Conservation (phyloP, 1,140 invertebrate species). For the Holotrichia oblita region DNA sequence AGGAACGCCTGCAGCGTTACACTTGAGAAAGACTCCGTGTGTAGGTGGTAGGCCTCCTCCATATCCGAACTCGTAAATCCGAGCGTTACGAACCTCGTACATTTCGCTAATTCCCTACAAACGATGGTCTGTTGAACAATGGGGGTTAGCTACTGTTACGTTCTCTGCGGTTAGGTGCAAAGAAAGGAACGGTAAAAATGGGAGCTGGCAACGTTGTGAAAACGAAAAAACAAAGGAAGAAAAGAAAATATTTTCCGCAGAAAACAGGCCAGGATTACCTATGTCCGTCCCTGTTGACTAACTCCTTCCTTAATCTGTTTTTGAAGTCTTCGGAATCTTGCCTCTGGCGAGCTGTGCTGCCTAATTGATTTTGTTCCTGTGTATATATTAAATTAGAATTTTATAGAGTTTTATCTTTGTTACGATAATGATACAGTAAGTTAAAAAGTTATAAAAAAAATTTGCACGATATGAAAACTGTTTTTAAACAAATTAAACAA, state of each 20-base stretch:
- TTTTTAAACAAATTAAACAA: too few relatives aligned
- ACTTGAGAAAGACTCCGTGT: constrained; percentile 73
- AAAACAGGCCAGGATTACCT: constrained; percentile 62
- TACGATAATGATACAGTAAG: neutral
- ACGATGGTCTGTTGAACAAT: constrained; percentile 28
- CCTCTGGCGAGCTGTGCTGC: constrained; percentile 58
- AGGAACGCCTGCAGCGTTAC: constrained; percentile 72
- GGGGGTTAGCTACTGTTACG: neutral
- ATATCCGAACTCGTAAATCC: constrained; percentile 72
- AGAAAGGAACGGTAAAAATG: neutral
- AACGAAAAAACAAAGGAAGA: neutral
- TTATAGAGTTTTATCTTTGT: neutral
- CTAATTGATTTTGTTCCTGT: constrained; percentile 48
- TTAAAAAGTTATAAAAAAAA: neutral
- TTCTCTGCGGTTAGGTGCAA: neutral
- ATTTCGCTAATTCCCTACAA: constrained; percentile 72
- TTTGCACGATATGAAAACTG: too few relatives aligned
- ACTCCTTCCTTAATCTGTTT: constrained; percentile 78
- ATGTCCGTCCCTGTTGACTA: constrained; percentile 82
- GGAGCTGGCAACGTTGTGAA: too few relatives aligned
- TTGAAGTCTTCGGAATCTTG: constrained; percentile 78
- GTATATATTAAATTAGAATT: constrained; percentile 33
- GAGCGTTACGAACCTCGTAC: constrained; percentile 72
- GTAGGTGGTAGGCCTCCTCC: constrained; percentile 72
- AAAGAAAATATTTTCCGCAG: neutral